Percentiles rank a stretch among this genome's conserved stretches.
Conservation (phyloP, 1,140 invertebrate genomes). For the Oryzaephilus surinamensis region DNA sequence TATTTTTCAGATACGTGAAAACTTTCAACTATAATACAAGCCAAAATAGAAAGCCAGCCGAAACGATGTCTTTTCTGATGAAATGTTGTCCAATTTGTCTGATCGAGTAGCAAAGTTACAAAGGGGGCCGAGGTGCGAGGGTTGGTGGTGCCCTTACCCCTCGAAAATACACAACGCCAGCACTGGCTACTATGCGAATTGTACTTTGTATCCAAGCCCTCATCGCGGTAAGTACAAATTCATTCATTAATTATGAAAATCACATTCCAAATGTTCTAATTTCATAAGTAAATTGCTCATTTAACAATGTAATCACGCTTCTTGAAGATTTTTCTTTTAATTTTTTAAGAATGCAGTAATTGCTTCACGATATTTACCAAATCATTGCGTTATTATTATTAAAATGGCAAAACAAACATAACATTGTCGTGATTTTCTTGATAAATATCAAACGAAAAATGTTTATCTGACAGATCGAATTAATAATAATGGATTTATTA, state of each 20-base stretch:
- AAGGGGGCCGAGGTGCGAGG: conserved; percentile 27
- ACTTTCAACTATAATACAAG: no score
- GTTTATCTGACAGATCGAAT: no score
- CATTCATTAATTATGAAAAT: conserved; percentile 2
- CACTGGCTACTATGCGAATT: conserved; percentile 36
- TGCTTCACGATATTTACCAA: neutral
- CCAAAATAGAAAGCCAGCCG: no score
- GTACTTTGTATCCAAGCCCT: conserved; percentile 31
- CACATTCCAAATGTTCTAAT: neutral
- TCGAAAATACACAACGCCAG: conserved; percentile 25
- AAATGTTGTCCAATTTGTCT: no score
- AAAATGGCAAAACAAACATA: neutral
- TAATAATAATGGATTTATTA: no score
- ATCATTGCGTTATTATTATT: neutral
- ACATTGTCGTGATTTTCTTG: no score
- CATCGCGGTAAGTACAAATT: conserved; percentile 30
- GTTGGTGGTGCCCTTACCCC: conserved; percentile 28
- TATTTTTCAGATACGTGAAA: no score
- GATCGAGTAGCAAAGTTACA: conserved; percentile 7
- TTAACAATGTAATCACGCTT: neutral
- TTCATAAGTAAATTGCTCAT: neutral
- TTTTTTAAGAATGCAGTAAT: neutral
- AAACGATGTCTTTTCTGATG: no score
- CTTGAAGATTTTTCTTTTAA: neutral
- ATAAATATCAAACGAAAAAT: no score